Conservation (phyloP, 2,888 invertebrate species). For the Chalcis sispes region DNA sequence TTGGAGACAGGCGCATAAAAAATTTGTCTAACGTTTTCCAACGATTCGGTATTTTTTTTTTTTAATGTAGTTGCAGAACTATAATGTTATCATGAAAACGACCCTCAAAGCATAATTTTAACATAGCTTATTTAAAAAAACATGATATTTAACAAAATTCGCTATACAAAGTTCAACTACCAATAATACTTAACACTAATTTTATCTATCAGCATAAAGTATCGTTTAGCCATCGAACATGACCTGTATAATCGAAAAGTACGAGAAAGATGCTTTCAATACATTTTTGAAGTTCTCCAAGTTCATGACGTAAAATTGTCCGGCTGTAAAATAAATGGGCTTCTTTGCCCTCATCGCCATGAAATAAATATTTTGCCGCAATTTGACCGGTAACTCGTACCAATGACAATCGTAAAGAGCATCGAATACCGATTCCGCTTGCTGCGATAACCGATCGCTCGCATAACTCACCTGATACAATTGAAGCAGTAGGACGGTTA, state of each 20-base stretch:
- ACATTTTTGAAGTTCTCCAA: conserved; percentile 56
- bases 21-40: too few species aligned
- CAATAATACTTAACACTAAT: too few species aligned
- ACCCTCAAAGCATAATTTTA: too few species aligned
- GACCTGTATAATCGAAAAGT: conserved; percentile 54
- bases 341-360: conserved; percentile 63
- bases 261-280: conserved; percentile 55
- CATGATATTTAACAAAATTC: too few species aligned
- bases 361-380: conserved; percentile 62
- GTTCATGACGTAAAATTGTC: conserved; percentile 54
- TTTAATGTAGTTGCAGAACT: too few species aligned
- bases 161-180: too few species aligned
- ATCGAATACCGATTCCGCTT: conserved; percentile 60
- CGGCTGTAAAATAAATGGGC: conserved; percentile 50
- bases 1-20: too few species aligned
- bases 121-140: too few species aligned
- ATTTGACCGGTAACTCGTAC: conserved; percentile 60
- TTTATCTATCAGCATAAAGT: too few species aligned
- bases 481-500: conserved; percentile 61
- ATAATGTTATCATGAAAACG: too few species aligned
- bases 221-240: conserved; percentile 34
- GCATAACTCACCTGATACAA: conserved; percentile 63
- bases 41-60: too few species aligned
- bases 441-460: conserved; percentile 63
- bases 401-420: conserved; percentile 62